Conservation (phyloP, 2,888 invertebrate species). For the Dicranocentrus wangi region DNA sequence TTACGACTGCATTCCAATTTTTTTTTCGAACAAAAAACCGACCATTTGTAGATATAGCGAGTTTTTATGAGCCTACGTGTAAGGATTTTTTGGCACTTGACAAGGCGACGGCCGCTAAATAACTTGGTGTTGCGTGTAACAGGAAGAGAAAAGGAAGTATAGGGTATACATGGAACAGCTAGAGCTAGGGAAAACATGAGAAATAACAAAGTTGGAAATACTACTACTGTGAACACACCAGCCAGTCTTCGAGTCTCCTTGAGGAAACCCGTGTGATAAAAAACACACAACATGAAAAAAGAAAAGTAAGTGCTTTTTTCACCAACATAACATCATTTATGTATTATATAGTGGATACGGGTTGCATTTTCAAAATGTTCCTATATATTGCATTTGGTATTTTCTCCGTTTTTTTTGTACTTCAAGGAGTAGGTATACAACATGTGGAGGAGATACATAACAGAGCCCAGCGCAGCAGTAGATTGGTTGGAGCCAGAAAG, state of each 20-base stretch:
- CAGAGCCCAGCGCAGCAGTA: constrained; percentile 17
- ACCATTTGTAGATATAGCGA: constrained; percentile 14
- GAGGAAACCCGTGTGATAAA: constrained; percentile 47
- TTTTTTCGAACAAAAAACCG: constrained; percentile 4
- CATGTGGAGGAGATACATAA: no score
- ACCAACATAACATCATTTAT: neutral
- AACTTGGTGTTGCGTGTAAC: constrained; percentile 22
- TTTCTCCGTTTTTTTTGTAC: neutral
- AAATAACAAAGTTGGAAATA: neutral
- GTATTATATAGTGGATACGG: no score
- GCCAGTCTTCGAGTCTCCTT: constrained; percentile 46
- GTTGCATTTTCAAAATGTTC: no score
- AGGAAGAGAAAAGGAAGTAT: constrained; percentile 13
- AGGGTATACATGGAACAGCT: neutral
- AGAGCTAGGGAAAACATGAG: neutral
- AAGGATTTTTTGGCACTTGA: constrained; percentile 34
- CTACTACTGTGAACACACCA: neutral
- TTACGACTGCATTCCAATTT: constrained; percentile 39
- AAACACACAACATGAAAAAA: constrained; percentile 20
- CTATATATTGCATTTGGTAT: constrained; percentile 5
- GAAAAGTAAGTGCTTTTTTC: constrained; percentile 22
- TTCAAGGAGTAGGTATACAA: neutral
- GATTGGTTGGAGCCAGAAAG: constrained; percentile 30
- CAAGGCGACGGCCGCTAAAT: constrained; percentile 39
- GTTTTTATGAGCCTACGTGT: neutral